Percentiles rank a stretch among this genome's conserved stretches.
phyloP scores from a whole-genome alignment of 2,888 invertebrate species.

The Aproaerema taeniolella region DNA sequence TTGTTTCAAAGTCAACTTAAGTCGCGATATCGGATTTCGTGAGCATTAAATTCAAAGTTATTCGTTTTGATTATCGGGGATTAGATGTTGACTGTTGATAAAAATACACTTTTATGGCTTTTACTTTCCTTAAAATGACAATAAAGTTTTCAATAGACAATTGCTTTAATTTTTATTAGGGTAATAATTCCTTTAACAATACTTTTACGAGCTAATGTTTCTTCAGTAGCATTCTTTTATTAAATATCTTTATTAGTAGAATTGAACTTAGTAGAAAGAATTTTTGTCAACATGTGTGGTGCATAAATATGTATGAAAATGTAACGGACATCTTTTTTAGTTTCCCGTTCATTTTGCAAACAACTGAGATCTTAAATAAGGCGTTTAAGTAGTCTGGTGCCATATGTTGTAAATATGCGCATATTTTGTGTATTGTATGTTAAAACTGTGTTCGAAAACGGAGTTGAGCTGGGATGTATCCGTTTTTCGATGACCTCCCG shows the following conservation, averaged over 20 bases:
- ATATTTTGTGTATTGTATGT: slow-evolving; percentile 63
- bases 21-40: slow-evolving; percentile 44
- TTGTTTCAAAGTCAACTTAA: slow-evolving; percentile 36
- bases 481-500: slow-evolving; percentile 57
- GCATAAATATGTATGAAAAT: slow-evolving; percentile 41
- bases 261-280: slow-evolving; percentile 15
- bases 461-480: slow-evolving; percentile 52
- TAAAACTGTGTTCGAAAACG: slow-evolving; percentile 40
- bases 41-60: slow-evolving; percentile 35
- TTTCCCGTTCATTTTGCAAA: slow-evolving; percentile 45
- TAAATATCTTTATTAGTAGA: too few relatives aligned
- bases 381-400: slow-evolving; percentile 32
- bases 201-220: too few relatives aligned
- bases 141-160: slow-evolving; percentile 30
- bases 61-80: slow-evolving; percentile 35
- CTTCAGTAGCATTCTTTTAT: too few relatives aligned
- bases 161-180: slow-evolving; percentile 6
- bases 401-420: slow-evolving; percentile 55
- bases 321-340: slow-evolving; percentile 38
- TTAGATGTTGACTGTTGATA: slow-evolving; percentile 44
- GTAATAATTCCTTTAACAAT: slow-evolving; percentile 9
- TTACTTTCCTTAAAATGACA: slow-evolving; percentile 38
- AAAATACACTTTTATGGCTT: slow-evolving; percentile 42
- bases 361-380: slow-evolving; percentile 30
- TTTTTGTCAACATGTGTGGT: slow-evolving; percentile 28